Conservation (phyloP, 2,113 vertebrate genomes). For the Hypanus sabinus region DNA sequence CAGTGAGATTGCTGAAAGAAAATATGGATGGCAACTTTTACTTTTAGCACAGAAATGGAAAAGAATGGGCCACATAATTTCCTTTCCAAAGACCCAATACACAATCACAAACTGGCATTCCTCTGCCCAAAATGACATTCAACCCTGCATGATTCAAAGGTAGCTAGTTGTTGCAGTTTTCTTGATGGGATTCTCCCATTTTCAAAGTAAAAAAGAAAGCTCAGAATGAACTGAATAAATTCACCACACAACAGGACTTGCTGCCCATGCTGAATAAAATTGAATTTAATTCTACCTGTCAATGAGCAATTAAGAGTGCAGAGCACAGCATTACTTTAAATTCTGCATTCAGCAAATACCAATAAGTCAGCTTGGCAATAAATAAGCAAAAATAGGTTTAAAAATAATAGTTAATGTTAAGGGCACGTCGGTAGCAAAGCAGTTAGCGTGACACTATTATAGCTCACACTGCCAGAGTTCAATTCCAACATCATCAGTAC, state of each 20-base stretch:
- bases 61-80: not conserved
- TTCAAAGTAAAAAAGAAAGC: not conserved
- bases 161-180: not conserved
- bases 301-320: not conserved
- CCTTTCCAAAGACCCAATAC: too few species aligned
- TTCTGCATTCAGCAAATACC: not conserved
- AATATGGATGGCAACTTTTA: not conserved
- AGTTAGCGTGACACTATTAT: too few species aligned
- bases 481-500: too few species aligned
- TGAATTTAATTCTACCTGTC: too few species aligned
- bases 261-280: not conserved
- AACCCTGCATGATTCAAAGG: not conserved
- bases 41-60: not conserved
- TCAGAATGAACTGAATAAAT: not conserved
- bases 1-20: not conserved
- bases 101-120: too few species aligned
- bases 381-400: not conserved
- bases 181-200: not conserved
- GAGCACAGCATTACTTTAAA: not conserved
- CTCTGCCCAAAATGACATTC: too few species aligned
- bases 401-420: not conserved
- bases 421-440: too few species aligned
- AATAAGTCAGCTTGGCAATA: not conserved
- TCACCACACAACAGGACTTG: not conserved
- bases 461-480: too few species aligned